Conservation (phyloP, 2,888 invertebrate genomes). For the Lithodes maja region DNA sequence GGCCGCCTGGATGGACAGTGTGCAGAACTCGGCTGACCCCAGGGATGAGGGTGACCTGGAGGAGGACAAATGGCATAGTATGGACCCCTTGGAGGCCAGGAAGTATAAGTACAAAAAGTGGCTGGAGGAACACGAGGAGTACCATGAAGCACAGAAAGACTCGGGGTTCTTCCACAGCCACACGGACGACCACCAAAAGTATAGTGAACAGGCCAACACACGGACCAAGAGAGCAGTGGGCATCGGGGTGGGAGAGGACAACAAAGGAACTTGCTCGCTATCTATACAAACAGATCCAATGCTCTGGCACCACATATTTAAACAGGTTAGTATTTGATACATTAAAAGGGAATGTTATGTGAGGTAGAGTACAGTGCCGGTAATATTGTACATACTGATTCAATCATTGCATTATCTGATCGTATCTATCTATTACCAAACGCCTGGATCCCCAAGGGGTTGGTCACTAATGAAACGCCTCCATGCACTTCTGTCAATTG, state of each 20-base stretch:
- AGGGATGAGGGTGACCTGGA: slow-evolving; percentile 71
- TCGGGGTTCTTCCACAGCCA: slow-evolving; percentile 56
- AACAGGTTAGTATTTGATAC: slow-evolving; percentile 70
- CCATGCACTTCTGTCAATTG: too few species aligned
- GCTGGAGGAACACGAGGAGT: slow-evolving; percentile 47
- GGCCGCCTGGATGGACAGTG: slow-evolving; percentile 92
- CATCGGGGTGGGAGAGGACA: slow-evolving; percentile 71
- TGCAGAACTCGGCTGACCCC: slow-evolving; percentile 79
- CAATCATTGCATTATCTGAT: too few species aligned
- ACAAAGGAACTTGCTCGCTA: slow-evolving; percentile 91
- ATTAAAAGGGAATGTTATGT: too few species aligned
- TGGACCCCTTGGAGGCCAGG: slow-evolving; percentile 17
- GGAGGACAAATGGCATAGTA: slow-evolving; percentile 70
- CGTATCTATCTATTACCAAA: too few species aligned
- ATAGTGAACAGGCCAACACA: slow-evolving; percentile 67
- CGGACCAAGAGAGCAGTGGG: slow-evolving; percentile 57
- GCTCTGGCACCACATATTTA: slow-evolving; percentile 95
- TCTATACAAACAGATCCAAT: slow-evolving; percentile 99
- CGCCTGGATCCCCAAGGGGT: too few species aligned
- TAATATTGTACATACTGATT: too few species aligned
- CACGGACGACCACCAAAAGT: slow-evolving; percentile 43
- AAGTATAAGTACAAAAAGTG: slow-evolving; percentile 64
- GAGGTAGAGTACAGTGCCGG: too few species aligned
- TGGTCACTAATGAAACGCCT: too few species aligned
- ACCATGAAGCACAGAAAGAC: slow-evolving; percentile 32